Evolutionary conservation across 2,797 vertebrate genomes (phyloP).

Genomic region (Zalophus californianus): DNA sequence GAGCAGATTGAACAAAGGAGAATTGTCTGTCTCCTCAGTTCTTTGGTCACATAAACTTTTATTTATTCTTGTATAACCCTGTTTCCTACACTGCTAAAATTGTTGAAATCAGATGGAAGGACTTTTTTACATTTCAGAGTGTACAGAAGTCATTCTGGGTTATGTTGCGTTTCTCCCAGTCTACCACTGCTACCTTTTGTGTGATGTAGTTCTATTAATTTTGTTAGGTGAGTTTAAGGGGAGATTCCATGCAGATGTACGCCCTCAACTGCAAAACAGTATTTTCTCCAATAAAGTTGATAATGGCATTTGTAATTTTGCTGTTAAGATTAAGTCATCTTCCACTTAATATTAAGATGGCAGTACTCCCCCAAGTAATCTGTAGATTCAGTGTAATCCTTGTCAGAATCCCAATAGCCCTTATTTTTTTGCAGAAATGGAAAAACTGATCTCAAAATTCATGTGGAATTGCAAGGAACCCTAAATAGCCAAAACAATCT

Average conservation of each 20-base stretch:
- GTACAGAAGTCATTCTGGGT: neutral
- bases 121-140: neutral
- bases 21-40: neutral
- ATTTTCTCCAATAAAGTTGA: neutral
- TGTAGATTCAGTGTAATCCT: neutral
- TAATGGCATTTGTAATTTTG: constrained; percentile 6
- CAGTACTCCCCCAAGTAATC: neutral
- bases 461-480: neutral
- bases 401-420: neutral
- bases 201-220: neutral
- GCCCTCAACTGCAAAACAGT: neutral
- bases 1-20: neutral
- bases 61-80: neutral
- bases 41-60: constrained; percentile 34
- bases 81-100: neutral
- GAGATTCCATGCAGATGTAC: neutral
- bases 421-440: neutral
- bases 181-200: neutral
- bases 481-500: neutral
- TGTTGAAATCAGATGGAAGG: neutral
- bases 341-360: neutral
- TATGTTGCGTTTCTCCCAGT: neutral
- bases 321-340: constrained; percentile 35
- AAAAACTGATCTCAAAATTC: constrained; percentile 28
- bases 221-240: neutral